Base-by-base conservation (phyloP, 1,140 invertebrate species). In the Oryzaephilus surinamensis region DNA sequence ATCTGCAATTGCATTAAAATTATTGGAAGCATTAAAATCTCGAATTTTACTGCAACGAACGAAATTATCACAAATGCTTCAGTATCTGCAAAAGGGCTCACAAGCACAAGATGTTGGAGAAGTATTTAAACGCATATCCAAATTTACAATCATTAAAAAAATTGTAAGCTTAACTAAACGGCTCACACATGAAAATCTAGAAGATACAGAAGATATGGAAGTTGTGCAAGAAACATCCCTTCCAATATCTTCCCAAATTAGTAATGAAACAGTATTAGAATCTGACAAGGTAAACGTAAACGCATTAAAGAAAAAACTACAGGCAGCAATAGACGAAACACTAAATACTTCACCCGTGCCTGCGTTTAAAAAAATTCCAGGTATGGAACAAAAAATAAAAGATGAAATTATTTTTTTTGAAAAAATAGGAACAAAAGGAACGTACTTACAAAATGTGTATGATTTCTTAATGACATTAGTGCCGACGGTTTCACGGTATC, bases 391-490 rank as follows among this genome's bases (percentile, higher is more conserved):
- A 37, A 37, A 37, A 37, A 24, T 41, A 26, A 41, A 41, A 34
- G 32, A 33, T n/a, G 23, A 42, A 30, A 42, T 36, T 24, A 30
- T 27, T 11, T 13, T n/a, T 15, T 54, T 38, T 44, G 45, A 54
- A 39, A 34, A 16, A 26, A 44, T 41, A 19, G 50, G 46, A 39
- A 32, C 31, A 13, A 40, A 33, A 45, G 50, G 44, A 18, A 39
- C 41, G 38, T 49, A 45, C 35, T 40, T 53, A 33, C 13, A 23
- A 21, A 24, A 40, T 31, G 33, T 37, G 15, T 44, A 55, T 33
- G 23, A 53, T 29, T 49, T 36, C 43, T 46, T 55, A 17, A 15
- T 50, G 12, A 50, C 49, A 11, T 36, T 51, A 21, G 10, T 33
- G 5, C 43, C 51, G 7, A 40, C 38, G n/a, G n/a, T n/a, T n/a